Conservation (phyloP, 2,797 vertebrate genomes). For the Darevskia nairensis region DNA sequence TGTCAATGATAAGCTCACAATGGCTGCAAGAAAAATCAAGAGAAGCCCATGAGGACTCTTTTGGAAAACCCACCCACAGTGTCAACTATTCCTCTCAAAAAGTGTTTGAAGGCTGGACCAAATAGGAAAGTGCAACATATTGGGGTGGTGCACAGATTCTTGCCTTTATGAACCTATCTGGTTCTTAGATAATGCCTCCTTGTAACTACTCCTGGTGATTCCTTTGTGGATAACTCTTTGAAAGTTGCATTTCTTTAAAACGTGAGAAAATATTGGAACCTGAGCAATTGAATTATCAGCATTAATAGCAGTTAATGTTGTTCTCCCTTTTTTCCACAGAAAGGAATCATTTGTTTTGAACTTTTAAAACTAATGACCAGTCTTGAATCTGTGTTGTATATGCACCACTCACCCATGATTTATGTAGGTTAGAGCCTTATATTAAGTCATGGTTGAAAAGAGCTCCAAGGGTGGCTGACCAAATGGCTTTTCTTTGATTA, state of each 20-base stretch:
- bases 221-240: background rate
- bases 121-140: background rate
- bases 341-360: slow-evolving; percentile 12
- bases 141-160: background rate
- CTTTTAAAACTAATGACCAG: slow-evolving; percentile 7
- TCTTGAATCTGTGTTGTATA: slow-evolving; percentile 13
- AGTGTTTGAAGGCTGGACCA: background rate
- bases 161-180: background rate
- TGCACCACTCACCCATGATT: background rate
- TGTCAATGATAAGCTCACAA: background rate
- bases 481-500: slow-evolving; percentile 53
- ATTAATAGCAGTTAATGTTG: background rate
- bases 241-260: background rate
- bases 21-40: background rate
- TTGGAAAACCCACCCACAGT: background rate
- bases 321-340: background rate
- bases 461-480: slow-evolving; percentile 41
- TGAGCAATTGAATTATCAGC: background rate
- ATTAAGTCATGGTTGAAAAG: slow-evolving; percentile 39
- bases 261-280: background rate
- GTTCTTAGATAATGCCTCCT: background rate
- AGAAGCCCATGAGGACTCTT: background rate
- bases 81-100: background rate
- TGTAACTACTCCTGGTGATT: background rate
- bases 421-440: background rate